Evolutionary conservation across 1,140 invertebrate species (phyloP).

Genomic region (Cotesia typhae): DNA sequence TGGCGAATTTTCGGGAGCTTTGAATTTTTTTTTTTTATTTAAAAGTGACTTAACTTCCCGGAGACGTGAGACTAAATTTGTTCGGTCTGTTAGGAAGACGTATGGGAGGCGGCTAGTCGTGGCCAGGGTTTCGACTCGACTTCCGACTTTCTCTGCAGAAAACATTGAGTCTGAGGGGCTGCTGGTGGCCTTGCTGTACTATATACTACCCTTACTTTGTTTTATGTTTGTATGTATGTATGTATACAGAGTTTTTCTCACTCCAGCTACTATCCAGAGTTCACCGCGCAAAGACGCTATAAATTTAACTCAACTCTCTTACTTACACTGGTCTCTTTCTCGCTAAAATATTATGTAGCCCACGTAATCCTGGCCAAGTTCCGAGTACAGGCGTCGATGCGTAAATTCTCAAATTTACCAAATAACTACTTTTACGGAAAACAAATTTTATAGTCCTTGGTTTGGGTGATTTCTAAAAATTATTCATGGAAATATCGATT

Average conservation of each 20-base stretch:
- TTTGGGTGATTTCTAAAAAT: neutral
- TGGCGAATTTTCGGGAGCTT: neutral
- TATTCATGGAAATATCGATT: neutral
- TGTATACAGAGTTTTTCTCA: constrained; percentile 26
- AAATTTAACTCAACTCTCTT: constrained; percentile 52
- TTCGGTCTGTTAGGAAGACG: constrained; percentile 61
- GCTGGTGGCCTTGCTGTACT: constrained; percentile 47
- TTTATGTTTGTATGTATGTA: too few species aligned
- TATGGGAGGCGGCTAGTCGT: constrained; percentile 63
- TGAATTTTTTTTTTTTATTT: constrained; percentile 40
- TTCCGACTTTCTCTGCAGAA: constrained; percentile 66
- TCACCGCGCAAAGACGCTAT: constrained; percentile 60
- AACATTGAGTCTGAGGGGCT: constrained; percentile 62
- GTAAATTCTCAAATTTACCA: constrained; percentile 24
- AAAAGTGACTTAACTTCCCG: constrained; percentile 45
- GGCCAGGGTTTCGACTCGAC: constrained; percentile 60
- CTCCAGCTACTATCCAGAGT: constrained; percentile 4
- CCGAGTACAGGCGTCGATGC: constrained; percentile 23
- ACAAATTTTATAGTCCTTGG: too few species aligned
- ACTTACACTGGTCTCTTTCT: too few species aligned
- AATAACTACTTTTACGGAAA: neutral
- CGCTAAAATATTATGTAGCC: constrained; percentile 29
- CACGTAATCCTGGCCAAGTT: constrained; percentile 53
- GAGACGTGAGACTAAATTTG: constrained; percentile 54
- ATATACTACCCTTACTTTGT: too few species aligned